These are phyloP conservation scores for Plutomurus gul DNA, from an alignment of 1,140 invertebrate species.

Conservation along the genomic window DNA sequence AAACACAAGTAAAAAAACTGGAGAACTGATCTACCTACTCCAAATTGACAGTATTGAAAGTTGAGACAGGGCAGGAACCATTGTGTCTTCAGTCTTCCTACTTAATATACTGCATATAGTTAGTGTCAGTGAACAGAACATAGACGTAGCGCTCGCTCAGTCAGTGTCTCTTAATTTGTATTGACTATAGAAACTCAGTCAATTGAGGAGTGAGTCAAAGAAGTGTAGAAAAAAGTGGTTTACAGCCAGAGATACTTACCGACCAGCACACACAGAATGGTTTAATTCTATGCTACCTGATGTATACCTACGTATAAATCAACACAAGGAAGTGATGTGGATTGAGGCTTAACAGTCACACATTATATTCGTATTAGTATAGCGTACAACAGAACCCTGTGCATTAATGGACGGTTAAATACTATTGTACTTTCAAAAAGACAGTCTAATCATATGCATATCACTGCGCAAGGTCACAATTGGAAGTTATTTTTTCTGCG, in stretches of 20 bases:
- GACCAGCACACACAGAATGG: neutral
- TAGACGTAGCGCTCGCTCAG: too few species aligned
- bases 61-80: neutral
- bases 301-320: too few species aligned
- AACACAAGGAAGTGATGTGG: constrained; percentile 3
- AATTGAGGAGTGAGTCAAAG: too few species aligned
- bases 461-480: neutral
- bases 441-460: neutral
- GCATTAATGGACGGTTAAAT: neutral
- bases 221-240: too few species aligned
- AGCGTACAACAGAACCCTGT: too few species aligned
- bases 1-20: neutral
- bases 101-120: too few species aligned
- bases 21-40: neutral
- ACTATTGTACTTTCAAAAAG: neutral
- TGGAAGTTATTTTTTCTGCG: constrained; percentile 2
- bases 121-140: too few species aligned
- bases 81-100: neutral
- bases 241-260: neutral
- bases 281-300: neutral
- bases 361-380: neutral
- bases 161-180: too few species aligned
- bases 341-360: neutral
- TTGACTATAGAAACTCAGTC: too few species aligned
- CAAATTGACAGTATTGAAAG: neutral